Percentiles rank a stretch among this genome's conserved stretches.
phyloP scores from a whole-genome alignment of 2,113 vertebrate species.

The Coregonus clupeaformis region DNA sequence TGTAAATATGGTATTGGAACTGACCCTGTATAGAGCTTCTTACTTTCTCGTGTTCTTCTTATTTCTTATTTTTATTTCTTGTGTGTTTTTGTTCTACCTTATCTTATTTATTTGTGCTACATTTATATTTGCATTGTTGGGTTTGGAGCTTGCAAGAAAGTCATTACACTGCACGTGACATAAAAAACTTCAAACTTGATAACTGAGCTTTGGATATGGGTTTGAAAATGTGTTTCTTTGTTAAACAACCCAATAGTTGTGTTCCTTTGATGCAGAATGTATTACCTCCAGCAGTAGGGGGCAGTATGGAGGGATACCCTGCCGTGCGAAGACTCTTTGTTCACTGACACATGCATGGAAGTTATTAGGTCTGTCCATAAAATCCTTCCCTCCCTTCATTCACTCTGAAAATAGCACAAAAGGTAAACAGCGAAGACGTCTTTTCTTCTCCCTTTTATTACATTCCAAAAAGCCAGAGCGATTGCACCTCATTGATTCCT shows the following conservation, averaged over 20 bases:
- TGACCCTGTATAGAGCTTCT: too few species aligned
- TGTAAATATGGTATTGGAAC: too few species aligned
- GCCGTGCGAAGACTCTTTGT: background rate
- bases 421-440: background rate
- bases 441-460: conserved; percentile 31
- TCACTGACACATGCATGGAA: background rate
- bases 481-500: conserved; percentile 65
- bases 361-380: background rate
- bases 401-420: conserved; percentile 11
- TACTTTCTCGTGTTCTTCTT: too few species aligned
- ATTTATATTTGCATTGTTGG: too few species aligned
- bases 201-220: background rate
- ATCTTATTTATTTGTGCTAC: too few species aligned
- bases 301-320: background rate
- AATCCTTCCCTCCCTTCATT: conserved; percentile 1
- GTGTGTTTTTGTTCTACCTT: too few species aligned
- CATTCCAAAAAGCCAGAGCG: conserved; percentile 21
- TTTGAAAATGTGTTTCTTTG: conserved; percentile 1
- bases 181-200: too few species aligned
- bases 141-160: too few species aligned
- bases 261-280: conserved; percentile 5
- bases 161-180: too few species aligned
- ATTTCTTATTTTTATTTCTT: too few species aligned
- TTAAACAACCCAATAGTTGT: conserved; percentile 36
- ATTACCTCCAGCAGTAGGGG: background rate